phyloP scores from a whole-genome alignment of 2,113 vertebrate species.

The Alexandromys fortis region DNA sequence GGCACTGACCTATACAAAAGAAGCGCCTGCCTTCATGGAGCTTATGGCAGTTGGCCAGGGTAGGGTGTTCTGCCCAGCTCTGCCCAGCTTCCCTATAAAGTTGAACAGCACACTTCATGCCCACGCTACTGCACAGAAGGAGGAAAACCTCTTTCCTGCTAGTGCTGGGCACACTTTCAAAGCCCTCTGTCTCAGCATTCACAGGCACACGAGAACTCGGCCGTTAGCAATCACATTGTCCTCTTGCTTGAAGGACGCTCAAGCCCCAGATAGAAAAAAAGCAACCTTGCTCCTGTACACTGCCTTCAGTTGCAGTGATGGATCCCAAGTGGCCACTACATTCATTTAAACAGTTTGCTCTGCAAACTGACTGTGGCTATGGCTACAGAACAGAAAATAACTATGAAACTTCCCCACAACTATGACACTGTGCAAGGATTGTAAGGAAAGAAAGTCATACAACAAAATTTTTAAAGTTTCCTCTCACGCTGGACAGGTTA shows the following conservation, averaged over 20 bases:
- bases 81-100: background rate
- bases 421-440: background rate
- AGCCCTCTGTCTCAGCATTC: background rate
- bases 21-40: background rate
- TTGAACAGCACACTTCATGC: background rate
- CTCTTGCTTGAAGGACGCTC: background rate
- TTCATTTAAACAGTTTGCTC: background rate
- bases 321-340: background rate
- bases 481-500: background rate
- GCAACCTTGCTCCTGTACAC: background rate
- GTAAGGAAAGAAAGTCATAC: background rate
- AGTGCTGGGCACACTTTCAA: background rate
- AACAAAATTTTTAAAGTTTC: background rate
- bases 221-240: background rate
- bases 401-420: too few relatives aligned
- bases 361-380: background rate
- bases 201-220: background rate
- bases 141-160: background rate
- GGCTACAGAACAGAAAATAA: background rate
- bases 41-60: too few relatives aligned
- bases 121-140: background rate
- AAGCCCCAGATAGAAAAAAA: background rate
- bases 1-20: background rate
- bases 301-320: background rate
- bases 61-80: background rate